phyloP scores from a whole-genome alignment of 1,140 invertebrate genomes.

The Pseudomyrmex dendroicus region DNA sequence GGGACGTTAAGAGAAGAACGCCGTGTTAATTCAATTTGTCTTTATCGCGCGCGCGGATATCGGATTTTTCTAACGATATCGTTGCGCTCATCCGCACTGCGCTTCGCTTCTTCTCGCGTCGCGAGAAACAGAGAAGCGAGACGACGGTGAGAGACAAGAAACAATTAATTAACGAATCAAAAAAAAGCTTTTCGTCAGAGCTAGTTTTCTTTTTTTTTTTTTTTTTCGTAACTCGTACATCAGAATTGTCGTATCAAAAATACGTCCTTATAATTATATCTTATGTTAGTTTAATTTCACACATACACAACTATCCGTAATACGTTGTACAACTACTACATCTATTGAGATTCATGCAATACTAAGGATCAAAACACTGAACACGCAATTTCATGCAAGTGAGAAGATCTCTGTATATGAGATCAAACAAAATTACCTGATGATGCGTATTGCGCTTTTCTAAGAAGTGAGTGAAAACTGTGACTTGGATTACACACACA shows the following conservation, averaged over 20 bases:
- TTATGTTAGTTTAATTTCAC: not conserved
- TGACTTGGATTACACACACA: not conserved
- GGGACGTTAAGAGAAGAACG: not conserved
- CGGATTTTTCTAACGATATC: conserved; percentile 24
- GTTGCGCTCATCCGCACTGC: not conserved
- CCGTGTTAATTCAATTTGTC: conserved; percentile 48
- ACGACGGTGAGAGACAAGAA: not conserved
- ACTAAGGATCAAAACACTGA: not conserved
- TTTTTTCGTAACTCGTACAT: too few relatives aligned
- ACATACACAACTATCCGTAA: conserved; percentile 9
- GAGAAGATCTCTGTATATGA: not conserved
- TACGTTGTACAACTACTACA: not conserved
- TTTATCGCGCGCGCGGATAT: conserved; percentile 27
- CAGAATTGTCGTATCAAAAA: not conserved
- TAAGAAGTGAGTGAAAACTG: not conserved
- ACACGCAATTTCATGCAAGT: not conserved
- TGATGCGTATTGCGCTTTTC: not conserved
- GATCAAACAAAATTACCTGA: conserved; percentile 14
- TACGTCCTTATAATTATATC: conserved; percentile 25
- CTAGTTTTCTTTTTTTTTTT: not conserved
- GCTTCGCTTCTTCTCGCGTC: not conserved
- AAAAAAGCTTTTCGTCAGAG: not conserved
- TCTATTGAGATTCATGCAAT: conserved; percentile 11
- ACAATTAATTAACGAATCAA: not conserved
- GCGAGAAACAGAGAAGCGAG: not conserved